These are phyloP conservation scores for Caenorhabditis zanzibari DNA, from an alignment of 2,888 invertebrate species.

Conservation along the genomic window DNA sequence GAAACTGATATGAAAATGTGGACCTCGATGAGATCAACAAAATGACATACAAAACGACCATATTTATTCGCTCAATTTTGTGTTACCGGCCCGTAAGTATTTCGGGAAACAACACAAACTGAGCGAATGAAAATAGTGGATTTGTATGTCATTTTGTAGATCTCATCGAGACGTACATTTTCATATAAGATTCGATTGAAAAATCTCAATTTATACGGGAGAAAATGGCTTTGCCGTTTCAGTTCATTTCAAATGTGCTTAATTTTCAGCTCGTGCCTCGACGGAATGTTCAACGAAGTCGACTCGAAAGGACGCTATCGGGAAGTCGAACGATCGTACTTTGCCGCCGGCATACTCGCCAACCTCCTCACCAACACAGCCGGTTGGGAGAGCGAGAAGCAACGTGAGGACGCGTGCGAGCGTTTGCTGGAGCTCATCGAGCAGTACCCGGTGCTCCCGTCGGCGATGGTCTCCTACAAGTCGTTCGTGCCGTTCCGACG, in stretches of 20 bases:
- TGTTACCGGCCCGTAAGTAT: no score
- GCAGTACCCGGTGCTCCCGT: constrained; percentile 88
- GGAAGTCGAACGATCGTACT: constrained; percentile 88
- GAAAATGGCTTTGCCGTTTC: no score
- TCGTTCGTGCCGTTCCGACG: constrained; percentile 89
- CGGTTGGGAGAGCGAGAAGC: constrained; percentile 32
- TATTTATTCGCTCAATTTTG: no score
- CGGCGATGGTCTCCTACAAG: constrained; percentile 89
- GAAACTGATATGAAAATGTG: no score
- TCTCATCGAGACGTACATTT: no score
- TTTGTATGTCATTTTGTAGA: no score
- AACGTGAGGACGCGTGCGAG: constrained; percentile 57
- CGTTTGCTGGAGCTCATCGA: constrained; percentile 82
- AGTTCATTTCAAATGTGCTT: no score
- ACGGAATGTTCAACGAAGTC: constrained; percentile 62
- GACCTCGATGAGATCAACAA: no score
- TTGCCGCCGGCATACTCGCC: constrained; percentile 85
- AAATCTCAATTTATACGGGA: no score
- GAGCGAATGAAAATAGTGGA: not conserved
- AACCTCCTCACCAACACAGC: constrained; percentile 62
- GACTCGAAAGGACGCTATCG: constrained; percentile 69
- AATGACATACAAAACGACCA: no score
- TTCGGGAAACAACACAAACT: no score
- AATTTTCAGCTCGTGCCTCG: constrained; percentile 69
- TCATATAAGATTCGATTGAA: no score